phyloP scores from a whole-genome alignment of 2,888 invertebrate species.

The Dryadula phaetusa region DNA sequence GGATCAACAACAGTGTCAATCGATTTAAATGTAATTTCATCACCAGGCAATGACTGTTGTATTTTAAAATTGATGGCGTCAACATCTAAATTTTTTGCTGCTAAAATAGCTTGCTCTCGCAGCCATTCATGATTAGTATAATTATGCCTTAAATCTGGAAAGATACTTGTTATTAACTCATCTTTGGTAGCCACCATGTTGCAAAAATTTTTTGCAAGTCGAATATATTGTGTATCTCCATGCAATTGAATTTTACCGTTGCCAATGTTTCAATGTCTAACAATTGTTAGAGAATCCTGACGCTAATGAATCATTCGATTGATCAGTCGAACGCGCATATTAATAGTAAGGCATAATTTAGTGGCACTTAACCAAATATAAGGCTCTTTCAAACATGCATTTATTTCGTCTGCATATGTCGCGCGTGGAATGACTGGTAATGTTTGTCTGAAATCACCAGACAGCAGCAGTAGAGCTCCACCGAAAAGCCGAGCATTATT shows the following conservation, averaged over 20 bases:
- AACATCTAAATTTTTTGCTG: conserved; percentile 45
- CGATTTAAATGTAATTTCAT: conserved; percentile 42
- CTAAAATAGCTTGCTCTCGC: conserved; percentile 27
- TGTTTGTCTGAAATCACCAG: conserved; percentile 6
- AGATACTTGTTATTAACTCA: conserved; percentile 21
- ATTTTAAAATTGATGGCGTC: conserved; percentile 41
- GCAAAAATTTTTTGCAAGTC: conserved; percentile 46
- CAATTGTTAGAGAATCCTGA: conserved; percentile 41
- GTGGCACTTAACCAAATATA: conserved; percentile 41
- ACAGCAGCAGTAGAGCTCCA: conserved; percentile 38
- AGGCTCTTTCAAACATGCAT: conserved; percentile 50
- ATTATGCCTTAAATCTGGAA: not conserved
- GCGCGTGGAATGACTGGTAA: too few species aligned
- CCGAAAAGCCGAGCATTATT: conserved; percentile 42
- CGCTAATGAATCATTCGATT: conserved; percentile 32
- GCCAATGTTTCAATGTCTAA: conserved; percentile 47
- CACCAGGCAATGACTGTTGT: conserved; percentile 41
- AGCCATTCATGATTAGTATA: not conserved
- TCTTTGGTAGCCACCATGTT: conserved; percentile 40
- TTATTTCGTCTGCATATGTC: conserved; percentile 48
- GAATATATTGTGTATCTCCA: conserved; percentile 42
- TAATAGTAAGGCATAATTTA: conserved; percentile 38
- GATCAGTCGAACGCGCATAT: conserved; percentile 40
- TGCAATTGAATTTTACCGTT: conserved; percentile 46
- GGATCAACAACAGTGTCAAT: conserved; percentile 40